phyloP scores from a whole-genome alignment of 2,888 invertebrate genomes.

The Ecdyonurus torrentis region DNA sequence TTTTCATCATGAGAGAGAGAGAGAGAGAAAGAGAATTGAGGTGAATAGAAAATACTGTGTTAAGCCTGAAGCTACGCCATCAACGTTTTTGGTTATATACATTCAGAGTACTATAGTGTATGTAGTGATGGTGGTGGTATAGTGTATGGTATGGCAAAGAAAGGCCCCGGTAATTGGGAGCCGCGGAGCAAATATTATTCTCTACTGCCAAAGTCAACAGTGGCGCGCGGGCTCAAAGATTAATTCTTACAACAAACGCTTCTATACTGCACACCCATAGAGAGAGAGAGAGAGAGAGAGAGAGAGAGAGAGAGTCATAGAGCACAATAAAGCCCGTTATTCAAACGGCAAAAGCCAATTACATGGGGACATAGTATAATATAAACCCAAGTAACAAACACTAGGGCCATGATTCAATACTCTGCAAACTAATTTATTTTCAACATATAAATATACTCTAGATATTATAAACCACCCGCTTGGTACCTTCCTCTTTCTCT shows the following conservation, averaged over 20 bases:
- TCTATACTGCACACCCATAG: not conserved
- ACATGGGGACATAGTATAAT: not conserved
- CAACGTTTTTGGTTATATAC: too few relatives aligned
- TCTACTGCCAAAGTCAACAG: conserved; percentile 1
- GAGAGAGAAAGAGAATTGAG: too few relatives aligned
- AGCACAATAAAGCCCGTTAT: not conserved
- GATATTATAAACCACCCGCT: not conserved
- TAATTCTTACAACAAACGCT: not conserved
- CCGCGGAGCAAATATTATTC: conserved; percentile 2
- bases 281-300: too few relatives aligned
- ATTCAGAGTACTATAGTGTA: too few relatives aligned
- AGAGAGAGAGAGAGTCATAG: too few relatives aligned
- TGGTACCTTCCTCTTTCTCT: not conserved
- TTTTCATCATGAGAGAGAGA: too few relatives aligned
- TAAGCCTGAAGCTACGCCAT: too few relatives aligned
- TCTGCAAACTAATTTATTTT: not conserved
- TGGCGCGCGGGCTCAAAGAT: conserved; percentile 2
- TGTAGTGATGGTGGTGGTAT: too few relatives aligned
- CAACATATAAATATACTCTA: not conserved
- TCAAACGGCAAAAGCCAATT: not conserved
- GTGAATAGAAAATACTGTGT: too few relatives aligned
- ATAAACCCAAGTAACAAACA: not conserved
- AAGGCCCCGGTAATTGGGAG: not conserved
- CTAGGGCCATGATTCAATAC: too few relatives aligned
- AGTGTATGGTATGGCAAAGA: too few relatives aligned